phyloP scores from a whole-genome alignment of 2,797 vertebrate genomes.

The Parambassis ranga region DNA sequence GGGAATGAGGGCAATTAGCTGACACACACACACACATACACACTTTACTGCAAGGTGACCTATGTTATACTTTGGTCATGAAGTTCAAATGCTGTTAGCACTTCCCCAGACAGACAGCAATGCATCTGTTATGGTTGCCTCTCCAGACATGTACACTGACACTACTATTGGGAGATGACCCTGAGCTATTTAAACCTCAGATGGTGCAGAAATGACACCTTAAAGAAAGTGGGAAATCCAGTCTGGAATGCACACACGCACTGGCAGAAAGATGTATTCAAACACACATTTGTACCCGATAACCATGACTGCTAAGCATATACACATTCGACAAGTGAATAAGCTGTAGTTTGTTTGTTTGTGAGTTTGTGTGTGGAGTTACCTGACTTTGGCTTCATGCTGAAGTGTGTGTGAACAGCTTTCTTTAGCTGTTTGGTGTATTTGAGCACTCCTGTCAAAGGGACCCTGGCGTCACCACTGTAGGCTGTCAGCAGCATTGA shows the following conservation, averaged over 20 bases:
- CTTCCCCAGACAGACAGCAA: constrained; percentile 25
- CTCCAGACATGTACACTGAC: constrained; percentile 35
- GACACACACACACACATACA: neutral
- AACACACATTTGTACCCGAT: neutral
- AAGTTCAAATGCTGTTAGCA: constrained; percentile 32
- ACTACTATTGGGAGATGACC: constrained; percentile 45
- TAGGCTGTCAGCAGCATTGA: constrained; percentile 92
- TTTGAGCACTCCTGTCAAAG: constrained; percentile 82
- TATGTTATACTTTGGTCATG: constrained; percentile 29
- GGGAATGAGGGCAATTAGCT: constrained; percentile 62
- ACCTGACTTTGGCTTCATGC: constrained; percentile 61
- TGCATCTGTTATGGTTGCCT: constrained; percentile 12
- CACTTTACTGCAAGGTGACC: constrained; percentile 63
- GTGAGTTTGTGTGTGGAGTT: neutral
- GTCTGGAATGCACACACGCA: neutral
- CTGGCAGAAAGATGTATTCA: neutral
- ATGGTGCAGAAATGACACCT: constrained; percentile 7
- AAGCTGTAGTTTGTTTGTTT: neutral
- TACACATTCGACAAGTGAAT: neutral
- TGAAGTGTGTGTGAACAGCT: constrained; percentile 74
- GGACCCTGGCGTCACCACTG: constrained; percentile 84
- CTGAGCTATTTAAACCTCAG: constrained; percentile 27
- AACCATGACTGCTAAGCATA: neutral
- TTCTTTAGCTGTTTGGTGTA: constrained; percentile 83
- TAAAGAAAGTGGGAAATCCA: constrained; percentile 7